A percentile compares a stretch with the other conserved stretches of the same genome.
phyloP scores from a whole-genome alignment of 2,797 vertebrate species.

The Melanotaenia maccullochi region DNA sequence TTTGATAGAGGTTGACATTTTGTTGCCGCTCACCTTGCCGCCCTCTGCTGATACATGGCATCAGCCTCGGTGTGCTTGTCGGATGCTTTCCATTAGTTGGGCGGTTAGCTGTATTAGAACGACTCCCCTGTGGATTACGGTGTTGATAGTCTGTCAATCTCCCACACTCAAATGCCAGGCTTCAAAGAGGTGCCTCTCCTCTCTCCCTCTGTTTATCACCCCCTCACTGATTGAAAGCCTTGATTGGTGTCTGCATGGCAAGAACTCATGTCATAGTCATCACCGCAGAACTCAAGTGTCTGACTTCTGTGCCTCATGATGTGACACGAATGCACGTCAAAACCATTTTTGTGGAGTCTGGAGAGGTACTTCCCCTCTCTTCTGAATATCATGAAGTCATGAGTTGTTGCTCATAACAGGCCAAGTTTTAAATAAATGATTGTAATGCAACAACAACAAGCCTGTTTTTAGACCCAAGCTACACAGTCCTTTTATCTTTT shows the following conservation, averaged over 20 bases:
- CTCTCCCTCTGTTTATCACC: constrained; percentile 24
- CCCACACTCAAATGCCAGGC: constrained; percentile 12
- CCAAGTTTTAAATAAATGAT: too few relatives aligned
- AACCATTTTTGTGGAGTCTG: constrained; percentile 8
- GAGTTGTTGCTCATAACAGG: not conserved
- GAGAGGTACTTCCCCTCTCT: constrained; percentile 1
- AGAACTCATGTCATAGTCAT: constrained; percentile 32
- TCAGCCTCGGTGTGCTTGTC: constrained; percentile 52
- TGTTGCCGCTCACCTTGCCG: constrained; percentile 36
- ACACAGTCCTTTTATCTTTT: too few relatives aligned
- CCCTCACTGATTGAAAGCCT: constrained; percentile 27
- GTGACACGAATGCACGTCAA: constrained; percentile 12
- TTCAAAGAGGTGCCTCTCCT: constrained; percentile 14
- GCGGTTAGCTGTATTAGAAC: constrained; percentile 58
- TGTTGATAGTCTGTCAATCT: constrained; percentile 70
- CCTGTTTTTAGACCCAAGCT: too few relatives aligned
- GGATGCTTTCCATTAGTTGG: constrained; percentile 61
- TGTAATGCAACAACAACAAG: too few relatives aligned
- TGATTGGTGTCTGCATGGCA: constrained; percentile 23
- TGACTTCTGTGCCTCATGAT: not conserved
- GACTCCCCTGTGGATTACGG: constrained; percentile 50
- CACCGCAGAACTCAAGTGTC: constrained; percentile 13
- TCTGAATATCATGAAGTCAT: constrained; percentile 1
- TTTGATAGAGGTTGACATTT: constrained; percentile 69
- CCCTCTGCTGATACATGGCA: constrained; percentile 46